Evolutionary conservation across 2,888 invertebrate genomes (phyloP).

Genomic region (Carcina quercana): DNA sequence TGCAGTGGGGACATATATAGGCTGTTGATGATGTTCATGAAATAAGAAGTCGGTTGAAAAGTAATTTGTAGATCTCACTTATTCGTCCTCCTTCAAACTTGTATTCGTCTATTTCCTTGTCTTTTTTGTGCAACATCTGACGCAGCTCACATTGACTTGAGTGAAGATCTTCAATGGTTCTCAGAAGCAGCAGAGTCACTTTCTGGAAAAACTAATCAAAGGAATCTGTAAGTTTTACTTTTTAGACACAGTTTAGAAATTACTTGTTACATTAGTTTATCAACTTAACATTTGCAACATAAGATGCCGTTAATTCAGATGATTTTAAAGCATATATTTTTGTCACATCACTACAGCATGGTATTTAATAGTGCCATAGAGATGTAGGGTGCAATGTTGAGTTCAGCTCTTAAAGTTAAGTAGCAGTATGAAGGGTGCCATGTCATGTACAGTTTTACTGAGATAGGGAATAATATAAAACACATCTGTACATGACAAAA

Average conservation of each 20-base stretch:
- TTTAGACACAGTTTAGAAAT: no score
- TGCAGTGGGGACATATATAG: not conserved
- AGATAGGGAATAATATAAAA: no score
- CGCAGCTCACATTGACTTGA: constrained; percentile 54
- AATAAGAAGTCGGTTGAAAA: not conserved
- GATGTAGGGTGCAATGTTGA: no score
- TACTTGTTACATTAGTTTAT: not conserved
- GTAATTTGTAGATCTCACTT: not conserved
- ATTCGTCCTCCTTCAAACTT: constrained; percentile 58
- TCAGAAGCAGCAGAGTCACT: constrained; percentile 43
- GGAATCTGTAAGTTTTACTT: no score
- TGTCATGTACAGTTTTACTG: no score
- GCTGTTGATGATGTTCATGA: not conserved
- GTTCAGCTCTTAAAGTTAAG: no score
- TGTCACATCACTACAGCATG: not conserved
- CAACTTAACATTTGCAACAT: not conserved
- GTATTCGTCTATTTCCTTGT: constrained; percentile 71
- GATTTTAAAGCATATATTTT: not conserved
- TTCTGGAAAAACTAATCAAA: constrained; percentile 44
- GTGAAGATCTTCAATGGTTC: constrained; percentile 56
- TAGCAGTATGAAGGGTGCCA: no score
- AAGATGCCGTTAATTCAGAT: no score
- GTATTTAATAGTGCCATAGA: not conserved
- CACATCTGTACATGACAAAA: no score
- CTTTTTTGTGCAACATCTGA: constrained; percentile 60